Evolutionary conservation across 1,140 invertebrate species (phyloP).

Genomic region (Dinoponera quadriceps): DNA sequence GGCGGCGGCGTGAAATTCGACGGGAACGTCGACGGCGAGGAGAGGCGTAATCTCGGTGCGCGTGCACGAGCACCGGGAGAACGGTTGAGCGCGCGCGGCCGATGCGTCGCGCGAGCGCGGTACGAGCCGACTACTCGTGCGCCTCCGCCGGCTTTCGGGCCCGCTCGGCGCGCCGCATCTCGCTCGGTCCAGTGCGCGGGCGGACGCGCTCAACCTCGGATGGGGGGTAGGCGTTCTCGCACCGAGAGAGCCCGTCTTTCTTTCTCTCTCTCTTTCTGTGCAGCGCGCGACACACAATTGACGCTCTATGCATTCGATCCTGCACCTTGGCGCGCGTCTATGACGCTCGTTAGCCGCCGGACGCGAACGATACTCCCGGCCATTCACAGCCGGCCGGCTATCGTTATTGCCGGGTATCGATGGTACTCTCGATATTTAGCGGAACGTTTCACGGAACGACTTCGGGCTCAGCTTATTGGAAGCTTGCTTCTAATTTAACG

Average conservation of each 20-base stretch:
- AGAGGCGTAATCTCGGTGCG: slow-evolving; percentile 43
- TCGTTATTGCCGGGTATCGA: no score
- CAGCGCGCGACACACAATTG: slow-evolving; percentile 15
- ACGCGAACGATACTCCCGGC: no score
- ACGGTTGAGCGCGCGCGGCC: slow-evolving; percentile 64
- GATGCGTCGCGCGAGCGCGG: slow-evolving; percentile 75
- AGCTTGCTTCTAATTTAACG: no score
- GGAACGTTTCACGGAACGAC: no score
- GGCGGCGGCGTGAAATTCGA: background rate
- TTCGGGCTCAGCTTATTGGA: no score
- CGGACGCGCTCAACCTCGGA: slow-evolving; percentile 57
- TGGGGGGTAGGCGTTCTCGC: background rate
- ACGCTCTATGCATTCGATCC: background rate
- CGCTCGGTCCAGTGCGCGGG: slow-evolving; percentile 60
- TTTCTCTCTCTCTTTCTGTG: background rate
- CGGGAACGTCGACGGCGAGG: slow-evolving; percentile 29
- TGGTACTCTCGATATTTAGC: no score
- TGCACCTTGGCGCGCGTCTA: background rate
- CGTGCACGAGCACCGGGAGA: slow-evolving; percentile 53
- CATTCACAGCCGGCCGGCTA: no score
- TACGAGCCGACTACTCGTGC: slow-evolving; percentile 76
- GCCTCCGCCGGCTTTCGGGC: slow-evolving; percentile 56
- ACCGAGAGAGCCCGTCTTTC: background rate
- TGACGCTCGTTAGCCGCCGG: background rate
- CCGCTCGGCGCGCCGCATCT: slow-evolving; percentile 62